Conservation (phyloP, 2,888 invertebrate species). For the Pandemis corylana region DNA sequence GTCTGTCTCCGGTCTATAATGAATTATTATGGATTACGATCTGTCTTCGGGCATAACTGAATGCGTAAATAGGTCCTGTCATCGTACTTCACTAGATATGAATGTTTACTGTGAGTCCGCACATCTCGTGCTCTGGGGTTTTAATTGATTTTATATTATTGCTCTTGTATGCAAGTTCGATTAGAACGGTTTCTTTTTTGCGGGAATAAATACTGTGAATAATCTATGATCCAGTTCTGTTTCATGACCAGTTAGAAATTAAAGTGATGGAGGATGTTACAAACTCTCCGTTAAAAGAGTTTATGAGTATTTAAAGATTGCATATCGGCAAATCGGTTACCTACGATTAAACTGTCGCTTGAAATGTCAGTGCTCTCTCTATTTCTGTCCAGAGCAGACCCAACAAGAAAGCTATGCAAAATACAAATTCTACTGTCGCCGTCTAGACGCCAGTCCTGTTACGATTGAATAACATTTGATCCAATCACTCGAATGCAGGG, state of each 20-base stretch:
- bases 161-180: neutral
- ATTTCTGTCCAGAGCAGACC: constrained; percentile 75
- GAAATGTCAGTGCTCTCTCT: constrained; percentile 81
- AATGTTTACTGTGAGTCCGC: constrained; percentile 33
- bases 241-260: neutral
- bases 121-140: constrained; percentile 1
- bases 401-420: constrained; percentile 81
- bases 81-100: constrained; percentile 48
- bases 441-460: constrained; percentile 78
- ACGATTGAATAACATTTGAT: constrained; percentile 83
- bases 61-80: constrained; percentile 70
- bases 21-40: constrained; percentile 79
- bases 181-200: neutral
- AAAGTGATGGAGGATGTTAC: neutral
- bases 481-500: constrained; percentile 79
- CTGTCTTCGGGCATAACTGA: constrained; percentile 65
- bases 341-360: constrained; percentile 65
- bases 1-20: constrained; percentile 79
- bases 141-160: constrained; percentile 31
- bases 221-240: neutral
- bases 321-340: constrained; percentile 68
- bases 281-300: constrained; percentile 45
- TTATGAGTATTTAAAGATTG: constrained; percentile 64
- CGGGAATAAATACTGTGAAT: neutral
- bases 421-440: constrained; percentile 80